These are phyloP conservation scores for Deroptyus accipitrinus DNA, from an alignment of 2,113 vertebrate genomes.

Conservation along the genomic window DNA sequence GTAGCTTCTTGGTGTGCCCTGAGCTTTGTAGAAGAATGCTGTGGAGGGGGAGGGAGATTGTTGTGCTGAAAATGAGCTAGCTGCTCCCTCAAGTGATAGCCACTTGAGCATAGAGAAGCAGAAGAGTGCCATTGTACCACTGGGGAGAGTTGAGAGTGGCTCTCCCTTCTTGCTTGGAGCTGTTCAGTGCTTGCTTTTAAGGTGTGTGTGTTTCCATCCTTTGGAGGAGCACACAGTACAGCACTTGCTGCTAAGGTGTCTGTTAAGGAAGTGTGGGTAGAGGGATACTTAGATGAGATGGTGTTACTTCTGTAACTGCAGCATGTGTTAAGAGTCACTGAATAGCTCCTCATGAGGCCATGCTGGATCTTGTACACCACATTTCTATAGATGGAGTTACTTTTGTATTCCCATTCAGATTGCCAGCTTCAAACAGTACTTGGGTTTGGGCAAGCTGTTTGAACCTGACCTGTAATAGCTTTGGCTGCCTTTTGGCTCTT, in stretches of 20 bases:
- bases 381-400: background rate
- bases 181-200: background rate
- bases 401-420: background rate
- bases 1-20: background rate
- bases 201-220: background rate
- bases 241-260: background rate
- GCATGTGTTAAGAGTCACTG: background rate
- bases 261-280: no score
- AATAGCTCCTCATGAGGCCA: background rate
- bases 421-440: background rate
- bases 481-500: background rate
- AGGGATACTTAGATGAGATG: background rate
- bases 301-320: background rate
- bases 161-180: background rate
- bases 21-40: background rate
- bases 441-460: background rate
- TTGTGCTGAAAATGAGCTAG: background rate
- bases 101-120: rapidly evolving
- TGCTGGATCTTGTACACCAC: background rate
- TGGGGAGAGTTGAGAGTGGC: background rate
- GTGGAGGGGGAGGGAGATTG: no score
- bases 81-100: background rate
- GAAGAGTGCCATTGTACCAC: background rate
- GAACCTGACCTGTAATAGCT: background rate
- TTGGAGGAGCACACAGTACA: background rate